Base-by-base conservation (phyloP, 2,888 invertebrate genomes). In the Abrostola tripartita region DNA sequence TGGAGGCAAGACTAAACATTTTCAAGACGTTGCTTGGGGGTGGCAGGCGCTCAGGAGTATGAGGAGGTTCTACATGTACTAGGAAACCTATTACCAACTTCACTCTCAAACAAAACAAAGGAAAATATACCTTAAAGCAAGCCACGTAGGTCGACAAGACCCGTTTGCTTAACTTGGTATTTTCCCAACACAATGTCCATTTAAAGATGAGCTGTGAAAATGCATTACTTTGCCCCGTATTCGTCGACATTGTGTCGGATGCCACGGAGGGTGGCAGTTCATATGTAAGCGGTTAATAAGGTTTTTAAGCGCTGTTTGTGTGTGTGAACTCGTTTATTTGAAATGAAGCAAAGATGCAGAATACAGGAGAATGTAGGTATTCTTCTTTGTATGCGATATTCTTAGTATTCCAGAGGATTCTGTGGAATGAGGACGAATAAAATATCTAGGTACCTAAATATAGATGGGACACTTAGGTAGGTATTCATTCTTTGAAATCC, bases 1-100 rank as follows among this genome's bases (percentile, higher is more conserved):
- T 90, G 89, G 87, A 87, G 84, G 86, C 87, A 88, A 88, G 88
- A 90, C 92, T 90, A 89, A 91, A 89, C 91, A 89, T 90, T 91
- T 89, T 90, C 92, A 92, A 92, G 93, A 93, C 91, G 89, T 81
- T 87, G 91, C 84, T 85, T 82, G 77, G 82, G 86, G 85, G 76
- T 56, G 70, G 74, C 41, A 77, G 66, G 72, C 73, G 78, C 52
- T 61, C 65, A 54, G 61, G 60, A 73, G 84, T 68, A 62, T 73
- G 83, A 61, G 85, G 64, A 70, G 57, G 75, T 82, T 83, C 81
- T 73, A 74, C 76, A 71, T 79, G 79, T 78, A 81, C 77, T 78
- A 66, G 44, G 52, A 66, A 65, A 68, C 60, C 36, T 42, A 61
- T 44, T 49, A 76, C 85, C 63, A 85, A 74, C 6, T 63, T 62